These are phyloP conservation scores for Centruroides sculpturatus DNA, from an alignment of 1,140 invertebrate genomes.

Conservation along the genomic window DNA sequence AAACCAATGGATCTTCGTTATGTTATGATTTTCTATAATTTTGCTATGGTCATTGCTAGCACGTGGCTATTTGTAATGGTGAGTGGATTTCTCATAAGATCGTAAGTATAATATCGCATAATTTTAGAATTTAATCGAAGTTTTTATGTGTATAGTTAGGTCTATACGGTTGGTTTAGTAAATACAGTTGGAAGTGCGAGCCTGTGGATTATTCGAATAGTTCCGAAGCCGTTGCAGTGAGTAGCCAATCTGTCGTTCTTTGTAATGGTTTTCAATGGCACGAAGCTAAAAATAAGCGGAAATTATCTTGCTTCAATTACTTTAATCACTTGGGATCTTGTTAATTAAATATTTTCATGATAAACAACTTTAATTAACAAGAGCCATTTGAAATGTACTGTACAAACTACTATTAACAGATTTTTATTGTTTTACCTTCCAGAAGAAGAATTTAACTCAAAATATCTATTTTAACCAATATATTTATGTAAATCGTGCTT, in stretches of 20 bases:
- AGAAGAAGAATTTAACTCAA: too few species aligned
- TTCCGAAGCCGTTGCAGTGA: conserved; percentile 18
- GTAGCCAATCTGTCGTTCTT: background rate
- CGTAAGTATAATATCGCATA: background rate
- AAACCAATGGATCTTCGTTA: conserved; percentile 61
- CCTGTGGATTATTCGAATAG: conserved; percentile 21
- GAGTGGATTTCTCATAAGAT: background rate
- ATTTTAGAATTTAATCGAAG: background rate
- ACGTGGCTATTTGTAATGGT: conserved; percentile 15
- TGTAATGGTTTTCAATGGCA: too few species aligned
- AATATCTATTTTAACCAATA: too few species aligned
- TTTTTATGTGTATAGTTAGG: conserved; percentile 15
- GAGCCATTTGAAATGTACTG: too few species aligned
- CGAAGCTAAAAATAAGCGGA: too few species aligned
- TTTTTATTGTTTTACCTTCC: too few species aligned
- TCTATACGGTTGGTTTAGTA: conserved; percentile 17
- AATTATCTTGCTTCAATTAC: too few species aligned
- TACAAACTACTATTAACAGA: too few species aligned
- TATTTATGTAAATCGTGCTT: too few species aligned
- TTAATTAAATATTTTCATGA: too few species aligned
- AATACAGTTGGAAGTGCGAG: conserved; percentile 21
- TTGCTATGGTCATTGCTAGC: conserved; percentile 44
- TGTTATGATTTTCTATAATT: conserved; percentile 69
- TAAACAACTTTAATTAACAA: too few species aligned
- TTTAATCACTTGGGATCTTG: too few species aligned